Evolutionary conservation across 2,797 vertebrate species (phyloP).

Genomic region (Helarctos malayanus): DNA sequence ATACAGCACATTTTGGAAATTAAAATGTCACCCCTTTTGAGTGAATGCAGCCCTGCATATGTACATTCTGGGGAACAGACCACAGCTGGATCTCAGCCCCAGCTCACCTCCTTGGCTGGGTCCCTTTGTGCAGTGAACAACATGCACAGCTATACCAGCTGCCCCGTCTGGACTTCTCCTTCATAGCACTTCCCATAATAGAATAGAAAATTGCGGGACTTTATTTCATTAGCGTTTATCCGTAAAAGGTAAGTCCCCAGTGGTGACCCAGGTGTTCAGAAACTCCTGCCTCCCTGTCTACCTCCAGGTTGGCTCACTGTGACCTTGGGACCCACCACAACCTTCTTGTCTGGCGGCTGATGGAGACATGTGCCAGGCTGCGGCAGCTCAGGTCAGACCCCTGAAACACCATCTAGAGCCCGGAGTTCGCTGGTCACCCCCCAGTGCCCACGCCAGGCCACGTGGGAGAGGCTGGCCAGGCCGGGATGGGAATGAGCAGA

Average conservation of each 20-base stretch:
- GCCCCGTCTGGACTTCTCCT: neutral
- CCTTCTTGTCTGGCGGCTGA: conserved; percentile 72
- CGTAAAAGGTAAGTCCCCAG: neutral
- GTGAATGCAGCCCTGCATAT: neutral
- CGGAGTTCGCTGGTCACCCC: neutral
- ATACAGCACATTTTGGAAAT: neutral
- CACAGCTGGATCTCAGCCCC: neutral
- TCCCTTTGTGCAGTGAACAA: neutral
- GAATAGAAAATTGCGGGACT: neutral
- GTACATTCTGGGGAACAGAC: neutral
- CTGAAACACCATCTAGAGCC: neutral
- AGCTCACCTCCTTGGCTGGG: neutral
- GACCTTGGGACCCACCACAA: conserved; percentile 81
- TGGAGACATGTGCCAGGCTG: conserved; percentile 87
- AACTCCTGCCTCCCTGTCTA: neutral
- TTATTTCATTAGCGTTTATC: neutral
- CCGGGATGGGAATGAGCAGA: neutral
- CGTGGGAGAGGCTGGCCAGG: neutral
- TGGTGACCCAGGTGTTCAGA: neutral
- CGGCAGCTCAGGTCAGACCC: conserved; percentile 91
- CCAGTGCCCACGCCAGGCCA: neutral
- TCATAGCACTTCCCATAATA: neutral
- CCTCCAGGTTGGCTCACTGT: conserved; percentile 88
- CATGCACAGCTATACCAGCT: neutral
- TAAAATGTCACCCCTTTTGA: neutral